Conservation (phyloP, 2,113 vertebrate genomes). For the Pygoscelis adeliae region DNA sequence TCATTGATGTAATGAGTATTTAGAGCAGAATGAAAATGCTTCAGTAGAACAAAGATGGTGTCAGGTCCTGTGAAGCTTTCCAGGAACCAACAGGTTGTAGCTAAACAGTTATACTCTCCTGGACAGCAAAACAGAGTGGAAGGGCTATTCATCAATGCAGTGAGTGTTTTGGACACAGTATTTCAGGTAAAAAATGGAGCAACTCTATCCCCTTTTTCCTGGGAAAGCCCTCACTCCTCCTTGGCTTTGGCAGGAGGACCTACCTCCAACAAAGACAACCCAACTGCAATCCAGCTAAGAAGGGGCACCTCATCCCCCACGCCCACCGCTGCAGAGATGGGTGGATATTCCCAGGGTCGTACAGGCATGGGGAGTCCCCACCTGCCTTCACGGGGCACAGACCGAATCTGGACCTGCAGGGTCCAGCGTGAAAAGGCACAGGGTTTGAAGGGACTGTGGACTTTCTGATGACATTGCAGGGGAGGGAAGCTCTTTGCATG, state of each 20-base stretch:
- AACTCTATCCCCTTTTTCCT: neutral
- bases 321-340: neutral
- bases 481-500: neutral
- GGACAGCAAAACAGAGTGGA: neutral
- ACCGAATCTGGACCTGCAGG: too few species aligned
- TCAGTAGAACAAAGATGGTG: neutral
- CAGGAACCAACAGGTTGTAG: neutral
- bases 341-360: neutral
- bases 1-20: neutral
- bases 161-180: neutral
- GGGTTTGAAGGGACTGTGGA: neutral
- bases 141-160: neutral
- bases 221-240: neutral
- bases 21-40: neutral
- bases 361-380: neutral
- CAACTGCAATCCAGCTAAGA: neutral
- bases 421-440: neutral
- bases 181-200: neutral
- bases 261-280: neutral
- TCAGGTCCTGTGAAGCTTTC: neutral
- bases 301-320: neutral
- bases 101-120: neutral
- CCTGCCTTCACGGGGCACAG: neutral
- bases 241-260: neutral
- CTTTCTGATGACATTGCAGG: neutral